phyloP scores from a whole-genome alignment of 2,888 invertebrate genomes.

The Sarcophaga caerulescens region DNA sequence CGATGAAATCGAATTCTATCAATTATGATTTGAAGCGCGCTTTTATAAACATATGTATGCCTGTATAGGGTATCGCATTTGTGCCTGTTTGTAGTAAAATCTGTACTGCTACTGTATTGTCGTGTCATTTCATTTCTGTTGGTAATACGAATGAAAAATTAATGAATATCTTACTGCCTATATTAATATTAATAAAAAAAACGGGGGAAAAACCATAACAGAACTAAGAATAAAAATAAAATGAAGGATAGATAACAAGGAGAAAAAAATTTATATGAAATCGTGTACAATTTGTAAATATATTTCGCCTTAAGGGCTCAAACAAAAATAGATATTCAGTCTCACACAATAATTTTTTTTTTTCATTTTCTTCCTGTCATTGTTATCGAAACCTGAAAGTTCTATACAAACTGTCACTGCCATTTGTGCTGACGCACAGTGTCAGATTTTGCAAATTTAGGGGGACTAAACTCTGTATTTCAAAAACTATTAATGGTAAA shows the following conservation, averaged over 20 bases:
- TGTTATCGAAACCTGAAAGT: not conserved
- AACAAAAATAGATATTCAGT: not conserved
- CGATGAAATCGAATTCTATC: too few species aligned
- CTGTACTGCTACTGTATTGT: too few species aligned
- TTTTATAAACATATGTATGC: too few species aligned
- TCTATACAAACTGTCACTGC: not conserved
- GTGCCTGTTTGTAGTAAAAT: too few species aligned
- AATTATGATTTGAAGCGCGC: too few species aligned
- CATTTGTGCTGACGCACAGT: too few species aligned
- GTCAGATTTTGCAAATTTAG: too few species aligned
- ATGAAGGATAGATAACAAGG: not conserved
- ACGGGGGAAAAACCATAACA: not conserved
- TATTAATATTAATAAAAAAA: not conserved
- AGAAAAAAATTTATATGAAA: constrained; percentile 1
- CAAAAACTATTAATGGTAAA: too few species aligned
- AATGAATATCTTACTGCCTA: constrained; percentile 7
- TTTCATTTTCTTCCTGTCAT: constrained; percentile 9
- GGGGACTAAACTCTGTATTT: too few species aligned
- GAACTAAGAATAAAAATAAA: too few species aligned
- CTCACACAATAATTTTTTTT: not conserved
- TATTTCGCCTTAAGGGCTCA: constrained; percentile 14
- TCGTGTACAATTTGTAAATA: constrained; percentile 22
- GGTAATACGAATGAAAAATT: constrained; percentile 12
- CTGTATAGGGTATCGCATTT: too few species aligned
- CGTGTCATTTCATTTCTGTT: not conserved